Base-by-base conservation (phyloP, 1,140 invertebrate genomes). In the Drosophila mauritiana region DNA sequence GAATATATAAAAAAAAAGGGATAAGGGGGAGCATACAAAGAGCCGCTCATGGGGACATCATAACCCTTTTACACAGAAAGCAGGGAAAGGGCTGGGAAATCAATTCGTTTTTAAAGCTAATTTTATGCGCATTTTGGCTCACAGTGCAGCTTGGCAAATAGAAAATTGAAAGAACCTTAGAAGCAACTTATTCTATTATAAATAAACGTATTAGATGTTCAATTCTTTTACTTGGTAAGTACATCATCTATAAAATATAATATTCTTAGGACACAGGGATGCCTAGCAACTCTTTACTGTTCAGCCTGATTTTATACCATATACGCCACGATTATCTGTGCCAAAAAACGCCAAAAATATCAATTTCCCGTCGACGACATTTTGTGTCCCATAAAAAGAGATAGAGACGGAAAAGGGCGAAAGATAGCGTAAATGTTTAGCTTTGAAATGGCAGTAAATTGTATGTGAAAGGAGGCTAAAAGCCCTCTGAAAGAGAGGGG, bases 391-490 rank as follows among this genome's bases (percentile, higher is more conserved):
- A 80, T 85, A 84, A 83, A 76, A 72, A 53, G 34, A 67, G 42
- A 43, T 20, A 59, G 56, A 48, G 43, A 22, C 49, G 45, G n/a
- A 49, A 45, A 17, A 45, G 34, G 34, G 45, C 36, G 42, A 63
- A 25, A 36, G n/a, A 39, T 31, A 25, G 22, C 51, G 61, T 46
- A 90, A 90, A 81, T 85, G 85, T 81, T 90, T 76, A 78, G 80
- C 80, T 85, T 90, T 85, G 78, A 86, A 80, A 90, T 73, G 78
- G 73, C 63, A 85, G 85, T 90, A 90, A 90, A 90, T 90, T 90
- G 86, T 90, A 90, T 90, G 85, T 90, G 85, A 89, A 89, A 89
- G 85, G 63, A 90, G 85, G 80, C 75, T 89, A 89, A 89, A 85
- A 90, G 86, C 80, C 88, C 58, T 42, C 36, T n/a, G 61, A 62